Base-by-base conservation (phyloP, 2,797 vertebrate genomes). In the Peromyscus aztecus region DNA sequence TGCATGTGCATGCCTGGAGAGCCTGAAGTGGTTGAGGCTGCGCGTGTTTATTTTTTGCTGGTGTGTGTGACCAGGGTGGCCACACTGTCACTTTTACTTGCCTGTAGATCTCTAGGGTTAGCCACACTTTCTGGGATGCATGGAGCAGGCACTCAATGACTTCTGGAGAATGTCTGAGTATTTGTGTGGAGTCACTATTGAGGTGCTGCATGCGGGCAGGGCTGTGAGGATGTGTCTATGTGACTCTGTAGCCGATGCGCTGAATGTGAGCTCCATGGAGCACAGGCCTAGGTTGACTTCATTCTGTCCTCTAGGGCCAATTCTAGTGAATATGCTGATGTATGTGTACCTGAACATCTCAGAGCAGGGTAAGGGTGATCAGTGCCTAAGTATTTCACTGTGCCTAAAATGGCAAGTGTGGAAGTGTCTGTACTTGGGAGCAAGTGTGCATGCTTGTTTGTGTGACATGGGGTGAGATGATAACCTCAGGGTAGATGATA, bases 331-430 rank as follows among this genome's bases (percentile, higher is more conserved):
- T 34, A 49, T 61, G 55, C 3, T 8, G 69, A 11, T 37, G 5
- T 1, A 2, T 10, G 71, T 57, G 57, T 4, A 0, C 1, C 31
- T 49, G 34, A 40, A 9, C 6, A 10, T 46, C 57, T 11, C 67
- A 49, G 85, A 67, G 13, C 13, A 10, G 55, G 7, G 0, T 21
- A 49, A n/a, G 82, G 6, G 0, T 24, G 67, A 43, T 40, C 10
- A 0, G 7, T 67, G 31, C 61, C 40, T 71, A 61, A 0, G 0
- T 69, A 8, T 29, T 5, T 40, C 1, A 0, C 6, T 40, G 46
- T 63, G 9, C 34, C 90, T 31, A 7, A 21, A 69, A 40, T 61
- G 24, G 7, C 6, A 0, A 4, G 12, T 2, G 0, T 55, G 63
- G 14, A 1, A 2, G 17, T 2, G 5, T n/a, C 11, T 69, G 29